Conservation (phyloP, 2,888 invertebrate species). For the Lochmaea crataegi region DNA sequence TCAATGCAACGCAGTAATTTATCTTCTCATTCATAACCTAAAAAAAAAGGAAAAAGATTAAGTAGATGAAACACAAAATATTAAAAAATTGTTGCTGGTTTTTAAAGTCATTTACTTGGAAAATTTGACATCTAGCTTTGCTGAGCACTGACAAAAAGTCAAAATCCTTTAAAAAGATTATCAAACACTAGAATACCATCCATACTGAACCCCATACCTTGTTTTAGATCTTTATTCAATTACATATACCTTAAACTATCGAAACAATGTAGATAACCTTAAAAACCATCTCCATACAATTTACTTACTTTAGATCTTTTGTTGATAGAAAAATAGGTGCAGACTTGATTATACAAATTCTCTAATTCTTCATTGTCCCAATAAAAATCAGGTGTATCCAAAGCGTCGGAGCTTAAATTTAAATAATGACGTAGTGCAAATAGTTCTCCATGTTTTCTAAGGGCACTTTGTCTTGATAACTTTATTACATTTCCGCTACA, state of each 20-base stretch:
- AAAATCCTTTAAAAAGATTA: no score
- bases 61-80: neutral
- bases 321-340: constrained; percentile 85
- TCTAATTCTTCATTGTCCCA: constrained; percentile 96
- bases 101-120: neutral
- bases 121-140: no score
- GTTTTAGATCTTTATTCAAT: neutral
- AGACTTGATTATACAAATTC: constrained; percentile 83
- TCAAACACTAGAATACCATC: no score
- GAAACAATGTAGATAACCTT: neutral
- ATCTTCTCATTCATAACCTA: constrained; percentile 96
- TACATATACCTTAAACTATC: no score
- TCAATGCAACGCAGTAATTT: constrained; percentile 92
- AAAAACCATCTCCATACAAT: neutral
- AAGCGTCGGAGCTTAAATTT: constrained; percentile 91
- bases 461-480: constrained; percentile 77
- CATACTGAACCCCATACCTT: no score
- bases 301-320: constrained; percentile 81
- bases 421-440: constrained; percentile 90
- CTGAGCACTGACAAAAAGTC: no score
- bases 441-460: constrained; percentile 86
- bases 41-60: constrained; percentile 49
- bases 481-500: constrained; percentile 74
- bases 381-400: constrained; percentile 97
- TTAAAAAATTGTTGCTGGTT: neutral